Evolutionary conservation across 2,113 vertebrate species (phyloP).

Genomic region (Phrynosoma platyrhinos): DNA sequence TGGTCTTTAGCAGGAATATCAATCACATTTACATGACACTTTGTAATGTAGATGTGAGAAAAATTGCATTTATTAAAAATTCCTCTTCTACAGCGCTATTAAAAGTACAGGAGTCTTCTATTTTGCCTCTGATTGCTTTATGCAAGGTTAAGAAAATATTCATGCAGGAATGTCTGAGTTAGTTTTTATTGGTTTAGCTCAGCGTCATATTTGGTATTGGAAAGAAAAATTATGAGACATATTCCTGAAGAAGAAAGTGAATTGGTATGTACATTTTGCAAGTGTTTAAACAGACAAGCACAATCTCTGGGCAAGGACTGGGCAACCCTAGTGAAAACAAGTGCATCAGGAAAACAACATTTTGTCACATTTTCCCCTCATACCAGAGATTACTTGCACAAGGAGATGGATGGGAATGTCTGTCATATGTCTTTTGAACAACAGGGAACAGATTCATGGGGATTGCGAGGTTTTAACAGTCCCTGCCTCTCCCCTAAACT

Average conservation of each 20-base stretch:
- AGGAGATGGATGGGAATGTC: background rate
- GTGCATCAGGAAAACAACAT: background rate
- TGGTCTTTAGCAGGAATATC: background rate
- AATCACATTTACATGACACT: background rate
- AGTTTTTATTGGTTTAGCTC: background rate
- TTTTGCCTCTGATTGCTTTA: background rate
- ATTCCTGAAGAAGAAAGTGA: background rate
- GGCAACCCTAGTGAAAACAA: background rate
- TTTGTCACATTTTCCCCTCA: too few species aligned
- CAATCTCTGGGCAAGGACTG: background rate
- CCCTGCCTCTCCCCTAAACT: too few species aligned
- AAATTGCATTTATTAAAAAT: too few species aligned
- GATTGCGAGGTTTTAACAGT: too few species aligned
- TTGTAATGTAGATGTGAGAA: background rate
- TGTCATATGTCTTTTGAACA: background rate
- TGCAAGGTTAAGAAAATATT: background rate
- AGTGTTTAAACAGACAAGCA: background rate
- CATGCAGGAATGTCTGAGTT: background rate
- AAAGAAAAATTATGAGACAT: background rate
- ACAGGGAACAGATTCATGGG: too few species aligned
- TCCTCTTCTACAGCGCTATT: too few species aligned
- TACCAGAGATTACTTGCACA: too few species aligned
- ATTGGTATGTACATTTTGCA: too few species aligned
- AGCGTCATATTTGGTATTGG: background rate
- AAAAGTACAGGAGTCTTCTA: too few species aligned